Evolutionary conservation across 2,888 invertebrate genomes (phyloP).

Genomic region (Psylliodes chrysocephalus): DNA sequence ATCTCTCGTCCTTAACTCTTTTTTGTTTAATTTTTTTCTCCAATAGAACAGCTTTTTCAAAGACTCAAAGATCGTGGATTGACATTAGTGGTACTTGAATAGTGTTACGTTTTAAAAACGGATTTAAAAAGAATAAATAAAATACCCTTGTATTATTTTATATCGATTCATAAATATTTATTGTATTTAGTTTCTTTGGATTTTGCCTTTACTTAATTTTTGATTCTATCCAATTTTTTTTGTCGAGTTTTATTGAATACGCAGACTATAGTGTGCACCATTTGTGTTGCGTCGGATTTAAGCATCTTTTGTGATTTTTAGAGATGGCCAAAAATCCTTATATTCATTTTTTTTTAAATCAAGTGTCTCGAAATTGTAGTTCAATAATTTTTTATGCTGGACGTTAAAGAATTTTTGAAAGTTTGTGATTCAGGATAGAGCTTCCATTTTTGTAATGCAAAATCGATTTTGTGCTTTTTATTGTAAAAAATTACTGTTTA

Average conservation of each 20-base stretch:
- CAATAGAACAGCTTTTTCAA: slow-evolving; percentile 22
- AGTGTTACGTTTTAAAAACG: slow-evolving; percentile 43
- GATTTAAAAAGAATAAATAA: slow-evolving; percentile 35
- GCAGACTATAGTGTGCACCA: slow-evolving; percentile 20
- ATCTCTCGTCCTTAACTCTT: slow-evolving; percentile 8
- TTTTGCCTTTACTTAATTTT: slow-evolving; percentile 43
- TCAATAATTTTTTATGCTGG: background rate
- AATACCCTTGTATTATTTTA: slow-evolving; percentile 44
- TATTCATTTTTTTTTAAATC: slow-evolving; percentile 1
- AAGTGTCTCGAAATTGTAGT: slow-evolving; percentile 2
- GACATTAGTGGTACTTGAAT: slow-evolving; percentile 42
- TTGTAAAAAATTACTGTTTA: too few species aligned
- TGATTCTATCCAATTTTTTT: slow-evolving; percentile 10
- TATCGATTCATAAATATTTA: slow-evolving; percentile 51
- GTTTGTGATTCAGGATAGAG: too few species aligned
- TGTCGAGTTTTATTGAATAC: slow-evolving; percentile 18
- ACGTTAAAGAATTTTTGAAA: too few species aligned
- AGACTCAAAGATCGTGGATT: slow-evolving; percentile 32
- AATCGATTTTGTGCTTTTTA: too few species aligned
- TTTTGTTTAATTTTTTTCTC: slow-evolving; percentile 24
- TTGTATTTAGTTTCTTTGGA: slow-evolving; percentile 46
- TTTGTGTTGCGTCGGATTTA: background rate
- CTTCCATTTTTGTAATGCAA: too few species aligned
- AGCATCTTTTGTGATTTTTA: slow-evolving; percentile 19
- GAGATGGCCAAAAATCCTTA: slow-evolving; percentile 22